Percentiles rank a stretch among this genome's conserved stretches.
phyloP scores from a whole-genome alignment of 2,797 vertebrate species.

The Pachyuromys duprasi region DNA sequence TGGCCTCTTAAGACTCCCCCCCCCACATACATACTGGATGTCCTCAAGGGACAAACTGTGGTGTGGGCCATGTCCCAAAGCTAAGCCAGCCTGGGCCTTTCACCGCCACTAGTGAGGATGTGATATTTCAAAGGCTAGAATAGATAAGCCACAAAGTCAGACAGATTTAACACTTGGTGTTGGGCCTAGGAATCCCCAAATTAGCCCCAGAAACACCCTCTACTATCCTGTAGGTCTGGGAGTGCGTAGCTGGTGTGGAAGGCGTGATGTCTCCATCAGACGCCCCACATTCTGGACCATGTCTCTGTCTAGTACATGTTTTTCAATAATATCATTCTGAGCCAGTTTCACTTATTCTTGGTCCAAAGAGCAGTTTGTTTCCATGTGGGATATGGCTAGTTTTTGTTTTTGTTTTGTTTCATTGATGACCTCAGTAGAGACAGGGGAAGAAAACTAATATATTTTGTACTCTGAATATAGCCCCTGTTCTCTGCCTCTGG shows the following conservation, averaged over 20 bases:
- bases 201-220: neutral
- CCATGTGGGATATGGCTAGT: conserved; percentile 61
- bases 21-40: neutral
- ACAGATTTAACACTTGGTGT: neutral
- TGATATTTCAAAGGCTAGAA: neutral
- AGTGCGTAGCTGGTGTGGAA: conserved; percentile 29
- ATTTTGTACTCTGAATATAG: conserved; percentile 87
- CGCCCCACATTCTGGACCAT: conserved; percentile 82
- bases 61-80: neutral
- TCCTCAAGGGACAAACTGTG: neutral
- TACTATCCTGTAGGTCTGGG: conserved; percentile 67
- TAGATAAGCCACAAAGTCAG: neutral
- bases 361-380: conserved; percentile 86
- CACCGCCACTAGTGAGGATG: neutral
- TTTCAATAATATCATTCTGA: conserved; percentile 84
- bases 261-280: conserved; percentile 71
- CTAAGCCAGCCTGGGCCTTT: neutral
- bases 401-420: conserved; percentile 81
- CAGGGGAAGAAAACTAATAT: conserved; percentile 85
- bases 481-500: conserved; percentile 79
- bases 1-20: neutral
- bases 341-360: conserved; percentile 86
- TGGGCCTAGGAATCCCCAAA: conserved; percentile 68
- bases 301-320: conserved; percentile 69
- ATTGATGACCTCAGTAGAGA: conserved; percentile 81